Evolutionary conservation across 1,140 invertebrate genomes (phyloP).

Genomic region (Centruroides sculpturatus): DNA sequence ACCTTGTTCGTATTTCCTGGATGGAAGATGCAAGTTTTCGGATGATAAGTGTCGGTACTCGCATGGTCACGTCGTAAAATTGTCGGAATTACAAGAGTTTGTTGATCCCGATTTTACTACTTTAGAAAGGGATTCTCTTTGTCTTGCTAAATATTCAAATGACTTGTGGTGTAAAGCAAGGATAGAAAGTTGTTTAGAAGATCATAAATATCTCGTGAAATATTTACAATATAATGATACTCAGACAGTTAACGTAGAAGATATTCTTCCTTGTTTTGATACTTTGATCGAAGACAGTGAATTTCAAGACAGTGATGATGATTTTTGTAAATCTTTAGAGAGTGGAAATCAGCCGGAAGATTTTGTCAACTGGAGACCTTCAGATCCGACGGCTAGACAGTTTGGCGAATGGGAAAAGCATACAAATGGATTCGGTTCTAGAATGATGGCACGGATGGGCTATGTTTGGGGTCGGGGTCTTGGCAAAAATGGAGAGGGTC

Average conservation of each 20-base stretch:
- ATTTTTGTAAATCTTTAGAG: too few relatives aligned
- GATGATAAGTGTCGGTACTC: slow-evolving; percentile 66
- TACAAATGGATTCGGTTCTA: slow-evolving; percentile 61
- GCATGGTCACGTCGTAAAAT: slow-evolving; percentile 59
- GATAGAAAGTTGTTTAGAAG: slow-evolving; percentile 36
- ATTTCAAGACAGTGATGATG: too few relatives aligned
- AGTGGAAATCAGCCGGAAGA: too few relatives aligned
- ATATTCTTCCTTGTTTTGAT: slow-evolving; percentile 20
- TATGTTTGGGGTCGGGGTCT: slow-evolving; percentile 66
- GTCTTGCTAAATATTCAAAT: slow-evolving; percentile 47
- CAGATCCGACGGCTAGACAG: too few relatives aligned
- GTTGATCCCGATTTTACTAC: slow-evolving; percentile 26
- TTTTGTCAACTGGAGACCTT: too few relatives aligned
- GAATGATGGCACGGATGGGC: slow-evolving; percentile 82
- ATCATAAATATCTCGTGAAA: slow-evolving; percentile 23
- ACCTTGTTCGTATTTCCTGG: slow-evolving; percentile 69
- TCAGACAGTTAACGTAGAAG: slow-evolving; percentile 19
- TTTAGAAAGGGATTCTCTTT: slow-evolving; percentile 20
- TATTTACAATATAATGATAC: slow-evolving; percentile 24
- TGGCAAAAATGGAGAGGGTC: slow-evolving; percentile 58
- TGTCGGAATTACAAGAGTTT: slow-evolving; percentile 55
- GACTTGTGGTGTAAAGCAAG: slow-evolving; percentile 64
- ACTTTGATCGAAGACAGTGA: not conserved
- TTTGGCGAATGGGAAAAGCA: too few relatives aligned
- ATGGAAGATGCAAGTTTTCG: slow-evolving; percentile 64